Evolutionary conservation across 1,140 invertebrate species (phyloP), one percentile per base, ranked within the genome.

Genomic region (Cyrtorhinus lividipennis): DNA sequence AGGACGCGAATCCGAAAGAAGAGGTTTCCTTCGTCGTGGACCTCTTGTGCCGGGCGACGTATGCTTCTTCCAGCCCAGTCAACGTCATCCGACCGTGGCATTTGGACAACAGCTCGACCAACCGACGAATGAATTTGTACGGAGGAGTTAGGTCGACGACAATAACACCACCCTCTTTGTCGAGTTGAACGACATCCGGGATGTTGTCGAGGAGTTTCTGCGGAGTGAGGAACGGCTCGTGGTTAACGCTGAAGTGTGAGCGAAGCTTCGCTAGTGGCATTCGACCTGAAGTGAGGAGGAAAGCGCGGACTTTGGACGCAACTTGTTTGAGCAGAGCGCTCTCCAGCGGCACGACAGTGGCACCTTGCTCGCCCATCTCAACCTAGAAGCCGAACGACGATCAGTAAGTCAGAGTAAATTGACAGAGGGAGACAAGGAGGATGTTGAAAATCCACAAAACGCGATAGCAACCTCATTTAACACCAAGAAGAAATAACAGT

Each of bases 51-150:
- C 77, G 70, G 27, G 77, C 72, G 2, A 78, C 68, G 68, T 81
- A 85, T 1, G 76, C 72, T 12, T 66, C 69, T 65, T 82, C 80
- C 65, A 86, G 81, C 30, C 78, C 73, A 1, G 72, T 69, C 1
- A 84, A 70, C 13, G 72, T 70, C 57, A 85, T 69, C 57, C 75
- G 73, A 2, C 80, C 79, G 13, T 75, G 73, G 62, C 75, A 71
- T 64, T 75, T 73, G 64, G 79, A 74, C 63, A 86, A 71, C 10
- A 85, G 71, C 18, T 74, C 71, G 66, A 81, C 76, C 10, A 83
- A 69, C 66, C 83, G 75, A 56, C 79, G 75, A 0, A 80, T 80
- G 61, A 85, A 80, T 38, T 75, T 69, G 67, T 83, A 77, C 22
- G 84, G 68, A 1, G 77, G 74, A 2, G 75, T 78, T 18, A 86